Evolutionary conservation across 1,140 invertebrate genomes (phyloP), one percentile per base, ranked within the genome.

Genomic region (Drosophila arawakana): DNA sequence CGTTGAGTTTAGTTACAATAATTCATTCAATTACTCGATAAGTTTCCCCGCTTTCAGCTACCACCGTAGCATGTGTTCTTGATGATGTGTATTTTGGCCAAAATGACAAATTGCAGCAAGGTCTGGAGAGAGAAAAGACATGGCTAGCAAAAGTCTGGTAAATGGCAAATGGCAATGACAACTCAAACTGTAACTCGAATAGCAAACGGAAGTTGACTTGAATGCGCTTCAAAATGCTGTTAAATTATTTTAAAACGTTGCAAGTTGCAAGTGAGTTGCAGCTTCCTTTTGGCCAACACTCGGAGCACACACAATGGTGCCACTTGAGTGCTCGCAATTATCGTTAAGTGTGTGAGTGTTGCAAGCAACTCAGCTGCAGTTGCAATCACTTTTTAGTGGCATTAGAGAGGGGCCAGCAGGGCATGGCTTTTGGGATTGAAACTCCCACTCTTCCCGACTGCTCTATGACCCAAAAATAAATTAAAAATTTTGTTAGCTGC

Each of bases 181-280:
- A 30, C 15, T 18, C 68, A 61, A 70, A 49, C 30, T 30, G 25
- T 30, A 30, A 30, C 4, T 30, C 25, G 25, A 30, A 30, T 6
- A 30, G 41, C 75, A 61, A 82, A 72, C 82, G 82, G 83, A 86
- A 86, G 82, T 86, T 78, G 73, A 69, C 82, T 88, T 83, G 79
- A 86, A 86, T 86, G 83, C 83, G 80, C 70, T 86, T 80, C 84
- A 77, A 86, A 86, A 88, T 83, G 83, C 84, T 88, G 80, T 88
- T 88, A 88, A 88, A 88, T 88, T 88, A 88, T 88, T 88, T 88
- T 83, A 83, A 88, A 88, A 89, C 69, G 82, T 71, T 81, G 72
- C 78, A 78, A 67, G 54, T 57, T 55, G 63, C 70, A 58, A 49
- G 61, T 80, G 37, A 49, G 59, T 46, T 60, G 50, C 61, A 30